phyloP scores from a whole-genome alignment of 2,797 vertebrate genomes.

The Sebastes umbrosus region DNA sequence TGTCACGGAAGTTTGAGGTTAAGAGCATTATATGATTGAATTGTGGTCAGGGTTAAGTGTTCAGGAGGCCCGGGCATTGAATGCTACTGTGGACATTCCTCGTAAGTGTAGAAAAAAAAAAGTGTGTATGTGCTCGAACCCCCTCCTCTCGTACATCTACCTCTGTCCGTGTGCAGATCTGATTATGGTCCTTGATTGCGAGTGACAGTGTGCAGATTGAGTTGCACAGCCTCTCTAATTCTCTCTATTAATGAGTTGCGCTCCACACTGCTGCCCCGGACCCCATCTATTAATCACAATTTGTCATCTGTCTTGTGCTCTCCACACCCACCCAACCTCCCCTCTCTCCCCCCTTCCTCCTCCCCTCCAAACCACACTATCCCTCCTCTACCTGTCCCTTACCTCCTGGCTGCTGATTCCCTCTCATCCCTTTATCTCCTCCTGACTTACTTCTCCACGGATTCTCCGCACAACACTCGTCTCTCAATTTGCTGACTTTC shows the following conservation, averaged over 20 bases:
- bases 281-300: constrained; percentile 85
- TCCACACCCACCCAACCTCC: constrained; percentile 13
- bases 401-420: constrained; percentile 33
- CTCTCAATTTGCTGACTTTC: constrained; percentile 35
- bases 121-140: constrained; percentile 17
- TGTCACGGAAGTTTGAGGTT: neutral
- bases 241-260: constrained; percentile 83
- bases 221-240: constrained; percentile 82
- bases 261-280: constrained; percentile 80
- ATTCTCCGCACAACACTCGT: constrained; percentile 27
- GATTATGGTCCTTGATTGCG: constrained; percentile 78
- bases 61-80: neutral
- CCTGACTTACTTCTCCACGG: constrained; percentile 26
- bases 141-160: constrained; percentile 28
- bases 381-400: constrained; percentile 47
- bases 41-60: constrained; percentile 21
- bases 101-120: neutral
- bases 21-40: constrained; percentile 8
- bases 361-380: constrained; percentile 8
- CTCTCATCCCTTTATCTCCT: constrained; percentile 40
- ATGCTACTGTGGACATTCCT: constrained; percentile 13
- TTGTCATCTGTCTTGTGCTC: constrained; percentile 78
- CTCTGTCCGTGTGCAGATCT: constrained; percentile 71
- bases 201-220: constrained; percentile 84
- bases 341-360: neutral